These are phyloP conservation scores for Bolborhynchus lineola DNA, from an alignment of 2,113 vertebrate genomes.

Conservation along the genomic window DNA sequence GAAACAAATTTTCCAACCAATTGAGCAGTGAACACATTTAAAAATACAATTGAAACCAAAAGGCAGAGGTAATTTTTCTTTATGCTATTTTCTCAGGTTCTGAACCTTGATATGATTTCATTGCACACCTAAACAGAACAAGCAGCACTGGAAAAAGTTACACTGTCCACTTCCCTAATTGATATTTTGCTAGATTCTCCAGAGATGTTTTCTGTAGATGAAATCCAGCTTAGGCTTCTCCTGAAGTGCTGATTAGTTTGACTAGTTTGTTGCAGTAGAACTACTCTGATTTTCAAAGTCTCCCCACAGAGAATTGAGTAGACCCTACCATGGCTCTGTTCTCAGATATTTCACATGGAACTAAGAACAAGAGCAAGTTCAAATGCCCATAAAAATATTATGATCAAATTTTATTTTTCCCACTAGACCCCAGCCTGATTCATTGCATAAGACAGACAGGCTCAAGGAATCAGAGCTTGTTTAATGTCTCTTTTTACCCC, in stretches of 20 bases:
- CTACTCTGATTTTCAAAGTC: conserved; percentile 9
- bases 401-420: conserved; percentile 9
- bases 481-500: not conserved
- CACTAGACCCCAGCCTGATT: not conserved
- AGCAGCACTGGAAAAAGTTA: not conserved
- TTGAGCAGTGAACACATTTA: not conserved
- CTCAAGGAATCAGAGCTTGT: not conserved
- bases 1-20: not conserved
- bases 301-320: not conserved
- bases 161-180: not conserved
- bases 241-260: not conserved
- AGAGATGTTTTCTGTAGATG: not conserved
- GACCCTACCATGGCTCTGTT: not conserved
- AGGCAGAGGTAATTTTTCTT: not conserved
- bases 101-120: not conserved
- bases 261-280: not conserved
- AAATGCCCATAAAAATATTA: conserved; percentile 2
- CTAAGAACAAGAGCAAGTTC: not conserved
- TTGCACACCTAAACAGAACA: not conserved
- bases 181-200: conserved; percentile 13
- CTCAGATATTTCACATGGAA: not conserved
- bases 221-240: not conserved
- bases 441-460: not conserved
- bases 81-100: not conserved
- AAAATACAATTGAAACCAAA: not conserved